Percentiles rank a stretch among this genome's conserved stretches.
phyloP scores from a whole-genome alignment of 2,888 invertebrate genomes.

The Biston betularia region DNA sequence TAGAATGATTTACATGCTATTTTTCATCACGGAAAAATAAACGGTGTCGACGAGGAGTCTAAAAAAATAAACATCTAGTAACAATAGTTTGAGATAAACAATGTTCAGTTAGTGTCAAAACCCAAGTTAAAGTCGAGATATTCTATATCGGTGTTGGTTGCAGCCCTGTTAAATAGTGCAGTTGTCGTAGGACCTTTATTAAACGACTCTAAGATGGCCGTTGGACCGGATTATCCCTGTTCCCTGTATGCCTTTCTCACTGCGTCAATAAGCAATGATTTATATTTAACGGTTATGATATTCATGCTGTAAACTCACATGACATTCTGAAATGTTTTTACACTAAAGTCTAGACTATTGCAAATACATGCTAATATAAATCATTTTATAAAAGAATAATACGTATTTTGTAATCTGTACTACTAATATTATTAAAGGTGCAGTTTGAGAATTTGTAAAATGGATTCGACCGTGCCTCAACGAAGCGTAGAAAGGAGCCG shows the following conservation, averaged over 20 bases:
- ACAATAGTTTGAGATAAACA: constrained; percentile 1
- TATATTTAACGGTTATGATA: constrained; percentile 53
- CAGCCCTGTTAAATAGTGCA: constrained; percentile 69
- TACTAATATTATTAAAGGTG: too few species aligned
- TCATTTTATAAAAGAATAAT: too few species aligned
- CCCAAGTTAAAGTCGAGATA: neutral
- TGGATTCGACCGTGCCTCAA: too few species aligned
- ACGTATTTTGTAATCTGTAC: too few species aligned
- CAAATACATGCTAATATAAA: too few species aligned
- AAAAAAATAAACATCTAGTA: too few species aligned
- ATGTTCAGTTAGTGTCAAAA: neutral
- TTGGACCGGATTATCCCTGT: constrained; percentile 83
- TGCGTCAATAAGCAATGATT: constrained; percentile 73
- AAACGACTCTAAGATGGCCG: constrained; percentile 81
- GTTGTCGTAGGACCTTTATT: constrained; percentile 82
- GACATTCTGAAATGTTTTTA: constrained; percentile 5
- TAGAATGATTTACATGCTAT: too few species aligned
- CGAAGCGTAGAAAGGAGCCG: too few species aligned
- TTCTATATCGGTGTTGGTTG: neutral
- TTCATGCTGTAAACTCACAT: constrained; percentile 19
- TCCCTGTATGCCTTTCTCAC: constrained; percentile 72
- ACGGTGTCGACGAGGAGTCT: too few species aligned
- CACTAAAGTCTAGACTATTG: neutral
- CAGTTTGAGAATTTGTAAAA: too few species aligned
- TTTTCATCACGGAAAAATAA: neutral